Evolutionary conservation across 1,140 invertebrate species (phyloP), one percentile per base, ranked within the genome.

Genomic region (Nylanderia fulva): DNA sequence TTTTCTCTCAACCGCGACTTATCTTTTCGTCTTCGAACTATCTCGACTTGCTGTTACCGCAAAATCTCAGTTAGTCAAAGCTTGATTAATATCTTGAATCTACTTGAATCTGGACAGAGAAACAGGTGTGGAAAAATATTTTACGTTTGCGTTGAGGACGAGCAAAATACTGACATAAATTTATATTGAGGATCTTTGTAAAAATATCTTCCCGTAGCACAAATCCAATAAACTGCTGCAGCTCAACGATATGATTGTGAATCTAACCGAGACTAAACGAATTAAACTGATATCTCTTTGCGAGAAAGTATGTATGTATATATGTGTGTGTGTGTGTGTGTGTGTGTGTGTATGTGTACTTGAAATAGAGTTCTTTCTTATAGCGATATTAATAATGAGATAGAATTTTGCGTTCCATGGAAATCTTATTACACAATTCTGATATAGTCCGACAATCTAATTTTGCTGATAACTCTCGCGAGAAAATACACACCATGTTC

Each of bases 11-110:
- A 36, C 85, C 88, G 87, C 87, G 79, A 91, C 88, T 91, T 84
- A 89, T 87, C 88, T 74, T 33, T 33, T 90, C 85, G 82, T 89
- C 85, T 39, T 27, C 79, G 4, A 92, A 88, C 88, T 86, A 54
- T 84, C 85, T 68, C 84, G 72, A 15, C 33, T 48, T 42, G 27
- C 76, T 68, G 45, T 77, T 85, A 86, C 63, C 66, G 72, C 52
- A 74, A 85, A 54, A 75, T 85, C 77, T 74, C 74, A 63, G 87
- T 87, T 92, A 90, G 88, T 91, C 90, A 91, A 92, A 92, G 92
- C 88, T 90, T 89, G 85, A 92, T 94, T 93, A 94, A 94, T 92
- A 93, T 92, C 89, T 88, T 85, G 63, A 42, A n/a, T 80, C 77
- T 66, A 84, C 64, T n/a, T n/a, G n/a, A 75, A 87, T 74, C 76